Conservation (phyloP, 2,113 vertebrate species). For the Neolamprologus kungweensis region DNA sequence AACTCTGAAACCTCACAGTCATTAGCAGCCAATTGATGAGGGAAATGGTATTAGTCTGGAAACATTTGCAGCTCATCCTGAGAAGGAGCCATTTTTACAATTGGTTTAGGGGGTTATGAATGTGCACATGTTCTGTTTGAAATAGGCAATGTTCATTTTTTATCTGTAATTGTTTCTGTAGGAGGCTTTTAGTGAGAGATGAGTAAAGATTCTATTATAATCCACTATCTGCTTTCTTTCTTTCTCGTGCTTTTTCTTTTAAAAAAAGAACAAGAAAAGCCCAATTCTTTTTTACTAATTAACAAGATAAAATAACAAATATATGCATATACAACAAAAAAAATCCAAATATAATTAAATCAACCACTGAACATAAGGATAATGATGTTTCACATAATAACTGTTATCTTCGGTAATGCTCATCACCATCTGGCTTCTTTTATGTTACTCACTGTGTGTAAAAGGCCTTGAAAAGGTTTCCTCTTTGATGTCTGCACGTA, state of each 20-base stretch:
- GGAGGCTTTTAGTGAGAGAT: conserved; percentile 72
- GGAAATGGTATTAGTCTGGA: conserved; percentile 59
- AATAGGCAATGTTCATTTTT: conserved; percentile 68
- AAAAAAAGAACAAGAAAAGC: not conserved
- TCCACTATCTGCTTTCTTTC: not conserved
- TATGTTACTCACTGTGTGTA: not conserved
- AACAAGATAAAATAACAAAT: not conserved
- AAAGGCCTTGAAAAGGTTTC: conserved; percentile 14
- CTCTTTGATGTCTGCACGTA: conserved; percentile 34
- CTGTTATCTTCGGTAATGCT: not conserved
- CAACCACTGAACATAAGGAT: not conserved
- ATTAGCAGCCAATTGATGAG: conserved; percentile 73
- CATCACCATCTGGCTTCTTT: not conserved
- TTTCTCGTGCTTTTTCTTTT: not conserved
- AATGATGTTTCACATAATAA: not conserved
- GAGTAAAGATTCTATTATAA: conserved; percentile 66
- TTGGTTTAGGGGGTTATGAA: conserved; percentile 71
- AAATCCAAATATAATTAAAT: not conserved
- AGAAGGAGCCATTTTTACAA: conserved; percentile 69
- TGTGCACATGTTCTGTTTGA: conserved; percentile 61
- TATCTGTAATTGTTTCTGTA: conserved; percentile 74
- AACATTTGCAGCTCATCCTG: conserved; percentile 68
- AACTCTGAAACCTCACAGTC: conserved; percentile 59
- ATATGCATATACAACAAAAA: not conserved
- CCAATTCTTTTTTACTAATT: not conserved